Evolutionary conservation across 2,113 vertebrate genomes (phyloP), one percentile per base, ranked within the genome.

Genomic region (Tragelaphus strepsiceros): DNA sequence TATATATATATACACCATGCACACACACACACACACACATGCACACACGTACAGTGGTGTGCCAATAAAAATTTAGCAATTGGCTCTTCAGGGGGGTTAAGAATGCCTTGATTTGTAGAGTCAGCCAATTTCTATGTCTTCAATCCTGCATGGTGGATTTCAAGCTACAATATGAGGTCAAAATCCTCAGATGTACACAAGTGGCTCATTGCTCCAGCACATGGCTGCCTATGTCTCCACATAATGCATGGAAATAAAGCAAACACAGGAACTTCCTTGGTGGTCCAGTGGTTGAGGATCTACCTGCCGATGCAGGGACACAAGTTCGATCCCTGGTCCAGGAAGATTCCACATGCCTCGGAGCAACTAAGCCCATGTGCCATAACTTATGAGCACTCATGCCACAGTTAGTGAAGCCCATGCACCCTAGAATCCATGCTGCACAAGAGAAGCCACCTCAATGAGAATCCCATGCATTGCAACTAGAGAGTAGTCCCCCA

Each of bases 191-290:
- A 61, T 7, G 5, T 15, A 43, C 21, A 32, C 5, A 17, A 7
- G 0, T 35, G 19, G 54, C n/a, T 35, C 16, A 7, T 8, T 4
- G 7, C 22, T 11, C 10, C 11, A 21, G 3, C 3, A 56, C 1
- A 9, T 2, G 17, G 46, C 21, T 43, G 21, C 11, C 7, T 10
- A 10, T 7, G 15, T 1, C n/a, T 95, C 51, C 16, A 3, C 3
- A 32, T 46, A 8, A 80, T 28, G 2, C 43, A 91, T 0, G 7
- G 12, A 91, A 64, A 91, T 32, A 85, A 0, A 39, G 10, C 51
- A 59, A 7, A 32, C 1, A n/a, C 4, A 61, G 62, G 67, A 35
- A 74, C 35, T 74, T 12, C 21, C 71, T 5, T 43, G 35, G 35
- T 74, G 35, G 71, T 24, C 35, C 35, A 74, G 19, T 74, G 35